Evolutionary conservation across 2,797 vertebrate species (phyloP).

Genomic region (Mallotus villosus): DNA sequence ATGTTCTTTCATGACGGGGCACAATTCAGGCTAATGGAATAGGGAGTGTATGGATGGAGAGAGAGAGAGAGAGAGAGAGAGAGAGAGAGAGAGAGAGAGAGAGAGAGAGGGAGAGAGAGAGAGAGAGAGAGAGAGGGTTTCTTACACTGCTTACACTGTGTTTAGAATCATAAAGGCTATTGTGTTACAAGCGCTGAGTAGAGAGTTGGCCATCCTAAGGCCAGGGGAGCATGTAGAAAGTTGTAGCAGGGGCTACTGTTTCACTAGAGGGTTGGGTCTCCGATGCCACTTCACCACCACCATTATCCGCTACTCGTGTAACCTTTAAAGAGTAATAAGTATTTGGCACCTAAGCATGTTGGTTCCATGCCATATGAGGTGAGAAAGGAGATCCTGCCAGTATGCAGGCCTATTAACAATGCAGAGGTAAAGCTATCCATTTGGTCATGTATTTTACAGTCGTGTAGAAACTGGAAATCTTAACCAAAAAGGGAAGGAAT

Average conservation of each 20-base stretch:
- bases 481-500: not conserved
- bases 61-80: slow-evolving; percentile 1
- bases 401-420: slow-evolving; percentile 44
- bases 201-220: slow-evolving; percentile 27
- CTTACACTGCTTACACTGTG: slow-evolving; percentile 39
- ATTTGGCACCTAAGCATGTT: slow-evolving; percentile 48
- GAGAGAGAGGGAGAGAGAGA: not conserved
- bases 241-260: slow-evolving; percentile 58
- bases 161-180: slow-evolving; percentile 53
- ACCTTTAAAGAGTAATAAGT: slow-evolving; percentile 55
- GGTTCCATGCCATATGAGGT: slow-evolving; percentile 42
- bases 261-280: slow-evolving; percentile 57
- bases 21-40: slow-evolving; percentile 27
- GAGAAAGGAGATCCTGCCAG: slow-evolving; percentile 43
- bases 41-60: not conserved
- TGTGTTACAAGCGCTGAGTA: slow-evolving; percentile 26
- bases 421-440: slow-evolving; percentile 18
- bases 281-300: slow-evolving; percentile 54
- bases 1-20: slow-evolving; percentile 52
- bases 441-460: not conserved
- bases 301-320: slow-evolving; percentile 61
- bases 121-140: slow-evolving; percentile 25
- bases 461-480: not conserved
- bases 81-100: slow-evolving; percentile 23
- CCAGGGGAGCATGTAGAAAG: slow-evolving; percentile 45